Evolutionary conservation across 2,113 vertebrate genomes (phyloP).

Genomic region (Catagonus wagneri): DNA sequence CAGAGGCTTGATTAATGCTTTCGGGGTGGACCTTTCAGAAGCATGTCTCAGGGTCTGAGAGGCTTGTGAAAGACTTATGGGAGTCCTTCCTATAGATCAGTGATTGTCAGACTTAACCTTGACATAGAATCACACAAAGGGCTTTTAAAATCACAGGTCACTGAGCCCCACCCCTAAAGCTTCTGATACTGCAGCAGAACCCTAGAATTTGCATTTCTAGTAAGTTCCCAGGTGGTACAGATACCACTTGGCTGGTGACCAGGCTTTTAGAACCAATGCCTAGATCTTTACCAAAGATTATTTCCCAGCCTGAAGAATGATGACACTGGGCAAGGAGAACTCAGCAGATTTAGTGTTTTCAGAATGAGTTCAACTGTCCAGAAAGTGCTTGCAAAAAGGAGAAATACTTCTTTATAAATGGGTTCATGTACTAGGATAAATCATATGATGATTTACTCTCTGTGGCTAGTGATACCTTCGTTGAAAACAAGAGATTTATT

Average conservation of each 20-base stretch:
- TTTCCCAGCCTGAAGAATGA: neutral
- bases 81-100: neutral
- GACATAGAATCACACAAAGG: neutral
- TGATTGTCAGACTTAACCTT: neutral
- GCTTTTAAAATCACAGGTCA: neutral
- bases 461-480: neutral
- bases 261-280: neutral
- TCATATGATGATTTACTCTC: neutral
- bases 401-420: slow-evolving; percentile 31
- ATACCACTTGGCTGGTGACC: neutral
- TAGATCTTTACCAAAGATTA: neutral
- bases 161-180: neutral
- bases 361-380: slow-evolving; percentile 10
- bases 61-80: neutral
- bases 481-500: slow-evolving; percentile 30
- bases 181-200: neutral
- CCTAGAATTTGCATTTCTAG: neutral
- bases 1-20: neutral
- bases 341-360: slow-evolving; percentile 2
- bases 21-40: neutral
- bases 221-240: neutral
- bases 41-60: neutral
- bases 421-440: slow-evolving; percentile 8
- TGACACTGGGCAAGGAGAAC: neutral
- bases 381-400: neutral